Base-by-base conservation (phyloP, 2,888 invertebrate species). In the Monochamus alternatus region DNA sequence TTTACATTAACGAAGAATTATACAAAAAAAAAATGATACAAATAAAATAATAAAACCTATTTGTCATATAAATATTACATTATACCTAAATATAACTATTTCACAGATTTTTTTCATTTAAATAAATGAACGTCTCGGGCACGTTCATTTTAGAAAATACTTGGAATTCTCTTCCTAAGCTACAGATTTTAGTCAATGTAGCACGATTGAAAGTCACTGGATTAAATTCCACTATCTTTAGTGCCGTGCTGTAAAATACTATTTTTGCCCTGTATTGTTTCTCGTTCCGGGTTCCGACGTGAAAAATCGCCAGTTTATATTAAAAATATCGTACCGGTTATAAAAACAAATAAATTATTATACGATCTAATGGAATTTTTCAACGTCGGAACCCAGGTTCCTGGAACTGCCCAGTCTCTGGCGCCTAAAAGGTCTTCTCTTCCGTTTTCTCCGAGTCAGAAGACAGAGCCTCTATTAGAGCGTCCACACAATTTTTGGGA, bases 401-500 rank as follows among this genome's bases (percentile, higher is more conserved):
- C 12, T 58, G 55, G 32, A 55, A 67, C 14, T 52, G 70, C 65
- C 82, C 82, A 83, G 83, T 83, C 82, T 83, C 77, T 81, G 79
- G 67, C 77, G 67, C 71, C 73, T 83, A 80, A 66, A 93, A 93
- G 78, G 90, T 91, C 87, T 92, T 92, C 88, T 96, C 95, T 86
- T 93, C 95, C 65, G 94, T 93, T 81, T 94, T 94, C 84, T 96
- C 95, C 7, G 96, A 95, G 89, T 96, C 96, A 43, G 93, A 91
- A 60, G 95, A 91, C n/a, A 96, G 91, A 78, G 95, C 95, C 86
- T 94, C 93, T 85, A 93, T 92, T 63, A 96, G 90, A 38, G 93
- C 89, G 85, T 96, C 95, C 84, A 95, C 95, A 87, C 96, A 96
- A 87, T 94, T 94, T 90, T 96, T 96, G 86, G 97, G 97, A 90